A percentile compares a stretch with the other conserved stretches of the same genome.
Evolutionary conservation across 1,140 invertebrate genomes (phyloP).

Genomic region (Eueides isabella): DNA sequence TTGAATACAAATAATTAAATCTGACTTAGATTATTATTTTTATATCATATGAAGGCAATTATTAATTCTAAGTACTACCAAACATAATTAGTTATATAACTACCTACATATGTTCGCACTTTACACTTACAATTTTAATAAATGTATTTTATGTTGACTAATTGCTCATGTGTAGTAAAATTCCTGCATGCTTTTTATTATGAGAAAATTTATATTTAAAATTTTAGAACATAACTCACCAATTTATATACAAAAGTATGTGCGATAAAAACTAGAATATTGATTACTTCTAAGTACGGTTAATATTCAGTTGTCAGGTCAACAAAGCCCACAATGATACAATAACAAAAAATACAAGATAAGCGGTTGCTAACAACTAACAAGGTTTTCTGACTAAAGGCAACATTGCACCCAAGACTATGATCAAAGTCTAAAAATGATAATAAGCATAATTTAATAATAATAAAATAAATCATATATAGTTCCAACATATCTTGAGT

Average conservation of each 20-base stretch:
- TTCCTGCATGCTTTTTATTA: background rate
- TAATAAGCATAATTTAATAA: background rate
- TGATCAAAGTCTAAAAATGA: background rate
- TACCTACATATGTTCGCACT: background rate
- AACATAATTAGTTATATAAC: background rate
- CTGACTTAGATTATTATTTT: constrained; percentile 1
- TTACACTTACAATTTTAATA: background rate
- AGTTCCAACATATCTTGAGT: no score
- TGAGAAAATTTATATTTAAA: background rate
- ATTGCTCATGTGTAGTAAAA: background rate
- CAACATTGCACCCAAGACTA: background rate
- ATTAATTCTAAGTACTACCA: background rate
- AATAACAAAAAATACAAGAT: constrained; percentile 10
- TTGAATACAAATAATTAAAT: constrained; percentile 29
- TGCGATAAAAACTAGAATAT: background rate
- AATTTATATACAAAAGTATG: background rate
- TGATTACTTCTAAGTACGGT: background rate
- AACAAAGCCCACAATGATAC: constrained; percentile 8
- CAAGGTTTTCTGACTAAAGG: constrained; percentile 1
- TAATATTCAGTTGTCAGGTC: background rate
- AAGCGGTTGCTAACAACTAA: background rate
- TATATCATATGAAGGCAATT: background rate
- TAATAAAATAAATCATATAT: background rate
- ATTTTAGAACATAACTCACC: background rate
- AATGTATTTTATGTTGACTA: background rate